phyloP scores from a whole-genome alignment of 2,113 vertebrate species.

The Caranx melampygus region DNA sequence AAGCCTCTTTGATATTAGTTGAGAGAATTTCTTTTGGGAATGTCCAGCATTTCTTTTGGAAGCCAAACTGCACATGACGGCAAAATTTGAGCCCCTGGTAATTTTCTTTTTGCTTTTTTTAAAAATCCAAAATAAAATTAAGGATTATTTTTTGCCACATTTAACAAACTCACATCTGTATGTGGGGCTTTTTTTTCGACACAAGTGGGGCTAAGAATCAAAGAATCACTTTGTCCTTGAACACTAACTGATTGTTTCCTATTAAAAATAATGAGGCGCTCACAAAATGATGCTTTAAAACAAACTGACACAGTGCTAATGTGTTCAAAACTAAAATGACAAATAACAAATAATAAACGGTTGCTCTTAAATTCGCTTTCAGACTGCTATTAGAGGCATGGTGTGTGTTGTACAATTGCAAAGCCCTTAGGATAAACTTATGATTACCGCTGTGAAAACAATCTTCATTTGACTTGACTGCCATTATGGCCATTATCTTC shows the following conservation, averaged over 20 bases:
- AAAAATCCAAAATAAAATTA: background rate
- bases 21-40: constrained; percentile 1
- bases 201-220: background rate
- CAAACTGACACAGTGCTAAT: background rate
- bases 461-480: background rate
- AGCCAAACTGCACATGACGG: constrained; percentile 8
- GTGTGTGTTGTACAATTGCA: background rate
- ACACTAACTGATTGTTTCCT: background rate
- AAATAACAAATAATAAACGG: background rate
- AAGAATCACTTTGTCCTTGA: background rate
- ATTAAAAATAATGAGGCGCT: constrained; percentile 22
- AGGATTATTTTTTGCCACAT: background rate
- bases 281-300: background rate
- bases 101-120: background rate
- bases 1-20: constrained; percentile 23
- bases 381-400: background rate
- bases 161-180: background rate
- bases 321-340: background rate
- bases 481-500: constrained; percentile 19
- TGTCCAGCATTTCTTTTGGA: background rate
- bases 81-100: background rate
- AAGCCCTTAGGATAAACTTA: background rate
- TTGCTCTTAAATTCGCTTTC: background rate
- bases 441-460: background rate
- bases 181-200: background rate